Evolutionary conservation across 2,113 vertebrate species (phyloP).

Genomic region (Notechis scutatus): DNA sequence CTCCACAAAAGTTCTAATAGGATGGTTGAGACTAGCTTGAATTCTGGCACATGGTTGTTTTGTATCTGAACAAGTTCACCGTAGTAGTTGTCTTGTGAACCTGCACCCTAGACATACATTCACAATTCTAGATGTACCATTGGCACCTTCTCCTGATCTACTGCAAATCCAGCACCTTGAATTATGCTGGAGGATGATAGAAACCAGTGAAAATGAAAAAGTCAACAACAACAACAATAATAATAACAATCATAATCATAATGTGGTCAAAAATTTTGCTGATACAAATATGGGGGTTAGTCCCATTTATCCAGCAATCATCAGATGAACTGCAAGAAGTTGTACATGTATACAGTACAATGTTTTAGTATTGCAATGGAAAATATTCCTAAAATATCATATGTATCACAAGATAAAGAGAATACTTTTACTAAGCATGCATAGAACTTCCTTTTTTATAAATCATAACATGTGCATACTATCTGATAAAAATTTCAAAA

Average conservation of each 20-base stretch:
- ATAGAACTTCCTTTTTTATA: slow-evolving; percentile 17
- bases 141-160: not conserved
- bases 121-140: not conserved
- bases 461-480: slow-evolving; percentile 7
- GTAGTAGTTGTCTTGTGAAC: not conserved
- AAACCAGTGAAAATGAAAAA: not conserved
- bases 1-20: not conserved
- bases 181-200: not conserved
- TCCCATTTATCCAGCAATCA: not conserved
- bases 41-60: not conserved
- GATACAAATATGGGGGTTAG: not conserved
- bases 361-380: not conserved
- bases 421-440: not conserved
- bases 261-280: not conserved
- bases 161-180: not conserved
- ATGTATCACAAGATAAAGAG: slow-evolving; percentile 1
- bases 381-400: not conserved
- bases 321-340: not conserved
- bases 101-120: not conserved
- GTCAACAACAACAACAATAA: not conserved
- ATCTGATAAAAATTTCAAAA: slow-evolving; percentile 11
- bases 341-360: not conserved
- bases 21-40: not conserved
- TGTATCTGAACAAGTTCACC: not conserved
- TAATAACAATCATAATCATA: not conserved